Base-by-base conservation (phyloP, 2,888 invertebrate species). In the Macrosoma leucophasiata region DNA sequence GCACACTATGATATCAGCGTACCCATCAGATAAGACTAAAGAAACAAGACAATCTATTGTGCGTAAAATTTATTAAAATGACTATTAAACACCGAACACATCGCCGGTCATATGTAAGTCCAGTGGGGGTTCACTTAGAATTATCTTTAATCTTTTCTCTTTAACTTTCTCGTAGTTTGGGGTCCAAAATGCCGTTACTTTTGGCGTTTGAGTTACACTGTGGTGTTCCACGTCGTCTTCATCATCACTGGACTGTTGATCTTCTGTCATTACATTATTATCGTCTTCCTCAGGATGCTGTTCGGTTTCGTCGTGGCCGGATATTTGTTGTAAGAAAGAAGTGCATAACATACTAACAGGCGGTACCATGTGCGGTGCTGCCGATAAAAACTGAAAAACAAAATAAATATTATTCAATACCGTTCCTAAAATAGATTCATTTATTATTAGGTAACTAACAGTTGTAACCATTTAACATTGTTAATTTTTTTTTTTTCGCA, bases 311-410 rank as follows among this genome's bases (percentile, higher is more conserved):
- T 69, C 55, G 23, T 66, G 61, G 2, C 82, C 82, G 1, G 76
- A 68, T 19, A 84, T 57, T 13, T 75, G 68, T 52, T 77, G 71
- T 3, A 85, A 50, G 55, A 84, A 79, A 5, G 77, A 52, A 0
- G 81, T 71, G 53, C 73, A 76, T 4, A 85, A 56, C 0, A 78
- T 56, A 37, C 68, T 74, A 8, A 84, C 63, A 4, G 79, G 73
- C 2, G 85, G 84, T 6, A 82, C 55, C 75, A 84, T 84, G 48
- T 85, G 79, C 0, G 84, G 71, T 0, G 84, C 68, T 0, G 73
- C 72, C 3, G 77, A 65, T 13, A 82, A 46, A 28, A 84, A 73
- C 85, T 85, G 63, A 10, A n/a, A n/a, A 71, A 70, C 29, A 48
- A 36, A 36, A 32, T 11, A n/a, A n/a, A n/a, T n/a, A n/a, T n/a